phyloP scores from a whole-genome alignment of 2,113 vertebrate genomes.

The Tragelaphus scriptus region DNA sequence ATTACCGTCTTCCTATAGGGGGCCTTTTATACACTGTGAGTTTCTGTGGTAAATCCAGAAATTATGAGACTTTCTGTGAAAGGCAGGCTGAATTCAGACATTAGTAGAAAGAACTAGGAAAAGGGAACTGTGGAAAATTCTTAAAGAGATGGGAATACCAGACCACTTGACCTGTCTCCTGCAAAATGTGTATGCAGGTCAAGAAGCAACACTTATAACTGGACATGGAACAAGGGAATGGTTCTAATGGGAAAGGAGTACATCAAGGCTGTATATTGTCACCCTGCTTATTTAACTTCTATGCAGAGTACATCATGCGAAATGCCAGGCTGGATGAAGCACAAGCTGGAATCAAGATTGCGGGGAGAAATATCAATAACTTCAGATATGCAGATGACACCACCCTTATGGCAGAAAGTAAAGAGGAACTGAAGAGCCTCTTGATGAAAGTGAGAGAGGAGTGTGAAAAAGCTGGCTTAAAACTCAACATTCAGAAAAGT shows the following conservation, averaged over 20 bases:
- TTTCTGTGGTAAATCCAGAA: slow-evolving; percentile 19
- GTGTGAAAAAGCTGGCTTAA: not conserved
- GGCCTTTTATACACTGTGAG: not conserved
- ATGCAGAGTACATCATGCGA: not conserved
- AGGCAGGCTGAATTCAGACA: not conserved
- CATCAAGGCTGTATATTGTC: not conserved
- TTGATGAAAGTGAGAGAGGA: not conserved
- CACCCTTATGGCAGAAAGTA: not conserved
- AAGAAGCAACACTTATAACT: not conserved
- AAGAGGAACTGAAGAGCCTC: not conserved
- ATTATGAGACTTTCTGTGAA: not conserved
- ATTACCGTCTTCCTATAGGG: slow-evolving; percentile 13
- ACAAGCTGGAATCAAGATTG: not conserved
- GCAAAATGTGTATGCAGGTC: not conserved
- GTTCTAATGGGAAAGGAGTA: not conserved
- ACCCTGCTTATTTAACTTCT: not conserved
- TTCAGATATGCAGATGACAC: not conserved
- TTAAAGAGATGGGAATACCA: not conserved
- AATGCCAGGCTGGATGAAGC: not conserved
- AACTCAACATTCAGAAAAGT: not conserved
- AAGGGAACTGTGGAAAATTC: not conserved
- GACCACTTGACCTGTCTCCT: not conserved
- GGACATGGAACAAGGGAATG: not conserved
- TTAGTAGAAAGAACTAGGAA: not conserved
- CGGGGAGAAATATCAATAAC: not conserved